A percentile compares a stretch with the other conserved stretches of the same genome.
phyloP scores from a whole-genome alignment of 2,888 invertebrate genomes.

The Netelia melanura region DNA sequence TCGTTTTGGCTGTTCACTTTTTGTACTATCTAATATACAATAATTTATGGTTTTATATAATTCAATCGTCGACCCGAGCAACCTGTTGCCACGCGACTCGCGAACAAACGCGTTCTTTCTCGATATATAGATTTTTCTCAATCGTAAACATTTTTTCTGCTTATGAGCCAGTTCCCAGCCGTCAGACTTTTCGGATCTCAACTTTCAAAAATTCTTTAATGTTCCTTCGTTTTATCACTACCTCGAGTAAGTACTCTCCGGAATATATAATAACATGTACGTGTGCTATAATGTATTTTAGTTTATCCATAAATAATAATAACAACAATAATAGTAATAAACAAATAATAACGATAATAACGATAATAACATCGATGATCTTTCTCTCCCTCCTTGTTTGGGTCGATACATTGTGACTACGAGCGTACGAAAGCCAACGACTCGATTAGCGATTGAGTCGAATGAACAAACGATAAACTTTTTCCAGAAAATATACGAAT shows the following conservation, averaged over 20 bases:
- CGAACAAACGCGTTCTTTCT: not conserved
- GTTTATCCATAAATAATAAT: conserved; percentile 54
- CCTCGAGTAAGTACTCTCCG: conserved; percentile 30
- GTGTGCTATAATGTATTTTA: conserved; percentile 48
- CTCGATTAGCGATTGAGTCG: too few relatives aligned
- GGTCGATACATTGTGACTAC: too few relatives aligned
- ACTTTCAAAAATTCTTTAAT: not conserved
- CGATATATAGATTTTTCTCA: conserved; percentile 8
- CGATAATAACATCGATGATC: conserved; percentile 45
- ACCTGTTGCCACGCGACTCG: conserved; percentile 33
- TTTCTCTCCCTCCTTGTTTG: conserved; percentile 4
- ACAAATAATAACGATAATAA: conserved; percentile 59
- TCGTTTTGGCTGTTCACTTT: conserved; percentile 18
- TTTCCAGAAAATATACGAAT: not conserved
- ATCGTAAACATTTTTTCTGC: not conserved
- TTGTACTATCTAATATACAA: conserved; percentile 54
- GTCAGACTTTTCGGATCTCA: not conserved
- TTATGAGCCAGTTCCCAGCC: not conserved
- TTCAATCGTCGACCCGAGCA: conserved; percentile 34
- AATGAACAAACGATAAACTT: not conserved
- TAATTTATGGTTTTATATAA: conserved; percentile 35
- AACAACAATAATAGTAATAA: conserved; percentile 43
- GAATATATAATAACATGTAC: conserved; percentile 61
- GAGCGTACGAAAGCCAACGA: too few relatives aligned
- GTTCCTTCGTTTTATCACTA: conserved; percentile 9